A percentile compares a stretch with the other conserved stretches of the same genome.
Conservation (phyloP, 2,888 invertebrate species). For the Hymenopus coronatus region DNA sequence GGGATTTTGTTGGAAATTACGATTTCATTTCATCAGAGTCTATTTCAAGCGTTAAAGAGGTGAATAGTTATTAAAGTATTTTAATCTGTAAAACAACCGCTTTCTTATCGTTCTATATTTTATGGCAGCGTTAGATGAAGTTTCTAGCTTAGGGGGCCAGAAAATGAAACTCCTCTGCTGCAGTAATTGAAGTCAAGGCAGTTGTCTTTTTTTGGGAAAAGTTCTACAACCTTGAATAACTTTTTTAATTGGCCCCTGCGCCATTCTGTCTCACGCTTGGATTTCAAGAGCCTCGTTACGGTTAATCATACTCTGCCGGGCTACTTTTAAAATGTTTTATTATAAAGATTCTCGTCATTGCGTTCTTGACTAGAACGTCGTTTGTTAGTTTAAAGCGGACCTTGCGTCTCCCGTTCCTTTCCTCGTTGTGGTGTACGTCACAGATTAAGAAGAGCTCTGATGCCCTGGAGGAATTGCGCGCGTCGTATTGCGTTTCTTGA, state of each 20-base stretch:
- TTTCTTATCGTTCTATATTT: too few species aligned
- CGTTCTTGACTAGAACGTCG: background rate
- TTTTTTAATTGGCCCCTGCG: background rate
- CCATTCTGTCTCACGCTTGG: background rate
- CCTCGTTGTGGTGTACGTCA: background rate
- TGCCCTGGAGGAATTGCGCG: background rate
- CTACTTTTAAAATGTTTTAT: background rate
- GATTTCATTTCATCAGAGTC: too few species aligned
- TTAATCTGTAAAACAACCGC: too few species aligned
- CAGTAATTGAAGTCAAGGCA: too few species aligned
- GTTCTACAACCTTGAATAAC: background rate
- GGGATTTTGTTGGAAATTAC: too few species aligned
- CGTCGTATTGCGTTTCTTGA: background rate
- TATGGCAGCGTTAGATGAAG: too few species aligned
- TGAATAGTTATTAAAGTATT: too few species aligned
- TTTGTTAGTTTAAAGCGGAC: background rate
- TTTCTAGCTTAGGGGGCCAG: too few species aligned
- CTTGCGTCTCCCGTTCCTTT: background rate
- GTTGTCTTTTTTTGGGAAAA: too few species aligned
- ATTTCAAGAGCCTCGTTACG: background rate
- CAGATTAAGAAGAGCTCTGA: background rate
- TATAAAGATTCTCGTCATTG: background rate
- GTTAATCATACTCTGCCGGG: background rate
- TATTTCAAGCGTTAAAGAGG: too few species aligned
- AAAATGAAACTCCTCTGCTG: too few species aligned